phyloP scores from a whole-genome alignment of 2,888 invertebrate species.

The Craniophora ligustri region DNA sequence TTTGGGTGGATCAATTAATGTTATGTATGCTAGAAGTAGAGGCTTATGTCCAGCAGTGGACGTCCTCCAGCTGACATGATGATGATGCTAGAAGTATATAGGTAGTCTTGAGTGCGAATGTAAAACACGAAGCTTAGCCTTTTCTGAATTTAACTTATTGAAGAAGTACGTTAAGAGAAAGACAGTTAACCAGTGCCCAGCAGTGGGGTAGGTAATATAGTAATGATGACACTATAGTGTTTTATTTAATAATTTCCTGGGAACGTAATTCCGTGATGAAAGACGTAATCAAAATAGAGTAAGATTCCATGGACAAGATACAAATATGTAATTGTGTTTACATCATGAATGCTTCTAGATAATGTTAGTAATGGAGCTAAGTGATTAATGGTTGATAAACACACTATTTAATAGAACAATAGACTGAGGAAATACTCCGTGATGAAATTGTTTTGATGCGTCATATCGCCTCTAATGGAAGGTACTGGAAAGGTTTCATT shows the following conservation, averaged over 20 bases:
- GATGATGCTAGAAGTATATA: too few species aligned
- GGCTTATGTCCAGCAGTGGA: too few species aligned
- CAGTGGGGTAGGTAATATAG: not conserved
- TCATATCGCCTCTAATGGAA: not conserved
- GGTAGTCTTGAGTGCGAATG: too few species aligned
- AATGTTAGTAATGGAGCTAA: not conserved
- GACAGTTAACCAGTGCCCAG: too few species aligned
- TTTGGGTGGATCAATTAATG: too few species aligned
- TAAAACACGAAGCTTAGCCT: too few species aligned
- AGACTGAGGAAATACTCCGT: slow-evolving; percentile 20
- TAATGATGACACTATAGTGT: not conserved
- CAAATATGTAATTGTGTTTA: slow-evolving; percentile 12
- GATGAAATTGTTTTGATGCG: slow-evolving; percentile 17
- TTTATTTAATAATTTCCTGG: not conserved
- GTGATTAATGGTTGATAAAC: slow-evolving; percentile 11
- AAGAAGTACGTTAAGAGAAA: too few species aligned
- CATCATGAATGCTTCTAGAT: not conserved
- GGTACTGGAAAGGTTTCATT: not conserved
- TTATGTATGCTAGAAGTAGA: too few species aligned
- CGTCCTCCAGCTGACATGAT: too few species aligned
- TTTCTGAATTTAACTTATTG: too few species aligned
- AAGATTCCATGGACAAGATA: not conserved
- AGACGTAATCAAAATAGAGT: not conserved
- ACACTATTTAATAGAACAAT: slow-evolving; percentile 27
- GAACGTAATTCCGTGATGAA: not conserved